These are phyloP conservation scores for Hemibagrus guttatus DNA, from an alignment of 2,797 vertebrate species.

Conservation along the genomic window DNA sequence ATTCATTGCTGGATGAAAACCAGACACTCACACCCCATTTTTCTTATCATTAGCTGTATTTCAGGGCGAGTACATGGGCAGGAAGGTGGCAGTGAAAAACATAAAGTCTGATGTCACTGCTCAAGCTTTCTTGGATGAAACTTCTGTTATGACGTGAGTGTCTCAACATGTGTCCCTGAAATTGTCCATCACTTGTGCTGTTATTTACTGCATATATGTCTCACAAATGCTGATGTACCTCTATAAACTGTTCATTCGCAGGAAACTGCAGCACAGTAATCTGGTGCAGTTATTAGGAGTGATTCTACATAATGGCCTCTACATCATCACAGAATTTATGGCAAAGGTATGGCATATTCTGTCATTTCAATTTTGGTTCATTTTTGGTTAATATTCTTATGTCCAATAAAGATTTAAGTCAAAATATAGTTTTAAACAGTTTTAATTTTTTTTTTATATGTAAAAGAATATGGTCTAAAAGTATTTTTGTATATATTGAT, in stretches of 20 bases:
- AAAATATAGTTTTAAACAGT: background rate
- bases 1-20: background rate
- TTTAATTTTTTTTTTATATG: background rate
- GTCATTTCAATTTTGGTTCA: background rate
- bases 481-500: background rate
- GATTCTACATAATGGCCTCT: conserved; percentile 87
- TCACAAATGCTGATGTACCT: background rate
- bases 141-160: conserved; percentile 89
- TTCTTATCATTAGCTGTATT: conserved; percentile 76
- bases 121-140: conserved; percentile 87
- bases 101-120: conserved; percentile 90
- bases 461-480: background rate
- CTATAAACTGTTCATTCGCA: conserved; percentile 54
- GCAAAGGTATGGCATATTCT: conserved; percentile 78
- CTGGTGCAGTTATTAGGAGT: conserved; percentile 87
- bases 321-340: conserved; percentile 92
- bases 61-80: conserved; percentile 84
- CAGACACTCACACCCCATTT: background rate
- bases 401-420: background rate
- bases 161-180: background rate
- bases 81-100: conserved; percentile 90
- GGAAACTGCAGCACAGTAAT: conserved; percentile 89
- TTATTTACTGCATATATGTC: background rate
- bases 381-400: background rate
- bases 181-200: background rate